A percentile compares a stretch with the other conserved stretches of the same genome.
Evolutionary conservation across 2,797 vertebrate species (phyloP).

Genomic region (Gila robusta): DNA sequence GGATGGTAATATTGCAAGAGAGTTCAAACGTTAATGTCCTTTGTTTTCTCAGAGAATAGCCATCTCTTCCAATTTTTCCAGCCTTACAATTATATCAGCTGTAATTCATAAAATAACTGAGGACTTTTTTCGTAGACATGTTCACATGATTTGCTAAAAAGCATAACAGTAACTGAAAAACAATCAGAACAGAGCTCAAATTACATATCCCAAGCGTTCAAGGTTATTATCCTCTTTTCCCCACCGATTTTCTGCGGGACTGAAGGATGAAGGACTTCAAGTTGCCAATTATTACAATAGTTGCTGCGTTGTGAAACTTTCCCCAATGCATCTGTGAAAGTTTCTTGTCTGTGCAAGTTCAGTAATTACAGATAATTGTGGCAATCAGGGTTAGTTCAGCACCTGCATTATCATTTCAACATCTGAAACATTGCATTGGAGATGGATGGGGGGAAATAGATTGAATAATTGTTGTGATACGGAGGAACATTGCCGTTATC

Average conservation of each 20-base stretch:
- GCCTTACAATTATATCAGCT: neutral
- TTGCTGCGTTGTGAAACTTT: constrained; percentile 37
- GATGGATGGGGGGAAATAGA: constrained; percentile 13
- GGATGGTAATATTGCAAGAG: no score
- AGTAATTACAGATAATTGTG: constrained; percentile 59
- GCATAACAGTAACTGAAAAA: no score
- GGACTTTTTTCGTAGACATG: neutral
- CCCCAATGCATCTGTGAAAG: constrained; percentile 34
- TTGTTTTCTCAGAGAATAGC: no score
- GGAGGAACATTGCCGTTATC: constrained; percentile 3
- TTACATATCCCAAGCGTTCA: neutral
- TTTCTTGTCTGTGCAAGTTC: constrained; percentile 27
- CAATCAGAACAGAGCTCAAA: no score
- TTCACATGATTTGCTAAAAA: no score
- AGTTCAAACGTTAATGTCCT: no score
- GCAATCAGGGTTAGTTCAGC: constrained; percentile 53
- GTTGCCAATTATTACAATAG: constrained; percentile 42
- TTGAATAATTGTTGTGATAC: constrained; percentile 26
- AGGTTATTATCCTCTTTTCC: neutral
- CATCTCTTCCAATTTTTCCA: no score
- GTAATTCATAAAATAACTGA: neutral
- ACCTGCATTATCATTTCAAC: constrained; percentile 40
- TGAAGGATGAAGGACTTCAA: constrained; percentile 23
- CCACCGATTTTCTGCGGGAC: constrained; percentile 11
- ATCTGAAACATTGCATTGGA: constrained; percentile 17